A percentile compares a stretch with the other conserved stretches of the same genome.
phyloP scores from a whole-genome alignment of 2,113 vertebrate genomes.

The Riparia riparia region DNA sequence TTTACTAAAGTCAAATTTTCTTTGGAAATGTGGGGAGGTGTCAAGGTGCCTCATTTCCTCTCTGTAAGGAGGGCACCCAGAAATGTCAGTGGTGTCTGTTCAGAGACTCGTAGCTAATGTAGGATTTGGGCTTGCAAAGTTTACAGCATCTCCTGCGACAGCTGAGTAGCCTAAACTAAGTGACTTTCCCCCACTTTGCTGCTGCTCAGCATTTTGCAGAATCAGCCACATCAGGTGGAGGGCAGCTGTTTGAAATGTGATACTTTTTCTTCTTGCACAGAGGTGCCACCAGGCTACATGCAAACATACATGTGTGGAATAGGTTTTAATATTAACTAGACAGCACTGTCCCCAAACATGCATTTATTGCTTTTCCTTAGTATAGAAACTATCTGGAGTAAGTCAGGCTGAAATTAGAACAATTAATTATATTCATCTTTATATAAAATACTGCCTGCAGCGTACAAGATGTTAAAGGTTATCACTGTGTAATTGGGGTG shows the following conservation, averaged over 20 bases:
- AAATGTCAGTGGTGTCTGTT: constrained; percentile 54
- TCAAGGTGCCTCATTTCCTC: constrained; percentile 60
- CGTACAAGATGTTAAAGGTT: constrained; percentile 18
- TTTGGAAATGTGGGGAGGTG: constrained; percentile 58
- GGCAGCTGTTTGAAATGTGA: neutral
- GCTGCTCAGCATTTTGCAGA: constrained; percentile 2
- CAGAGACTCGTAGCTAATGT: neutral
- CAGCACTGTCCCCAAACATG: neutral
- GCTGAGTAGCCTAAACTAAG: constrained; percentile 12
- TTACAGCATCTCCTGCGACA: neutral
- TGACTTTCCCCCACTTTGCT: neutral
- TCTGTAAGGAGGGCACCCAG: constrained; percentile 30
- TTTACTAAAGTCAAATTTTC: constrained; percentile 57
- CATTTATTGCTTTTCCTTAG: constrained; percentile 11
- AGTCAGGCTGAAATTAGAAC: constrained; percentile 10
- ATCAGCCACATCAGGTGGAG: neutral
- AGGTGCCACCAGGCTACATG: neutral
- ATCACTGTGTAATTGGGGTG: constrained; percentile 12
- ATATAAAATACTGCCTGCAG: constrained; percentile 2
- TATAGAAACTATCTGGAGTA: neutral
- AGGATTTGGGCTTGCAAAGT: constrained; percentile 41
- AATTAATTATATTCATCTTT: constrained; percentile 10
- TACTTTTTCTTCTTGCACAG: neutral
- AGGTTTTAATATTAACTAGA: neutral
- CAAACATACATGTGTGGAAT: neutral